Evolutionary conservation across 2,797 vertebrate species (phyloP).

Genomic region (Pseudochromis fuscus): DNA sequence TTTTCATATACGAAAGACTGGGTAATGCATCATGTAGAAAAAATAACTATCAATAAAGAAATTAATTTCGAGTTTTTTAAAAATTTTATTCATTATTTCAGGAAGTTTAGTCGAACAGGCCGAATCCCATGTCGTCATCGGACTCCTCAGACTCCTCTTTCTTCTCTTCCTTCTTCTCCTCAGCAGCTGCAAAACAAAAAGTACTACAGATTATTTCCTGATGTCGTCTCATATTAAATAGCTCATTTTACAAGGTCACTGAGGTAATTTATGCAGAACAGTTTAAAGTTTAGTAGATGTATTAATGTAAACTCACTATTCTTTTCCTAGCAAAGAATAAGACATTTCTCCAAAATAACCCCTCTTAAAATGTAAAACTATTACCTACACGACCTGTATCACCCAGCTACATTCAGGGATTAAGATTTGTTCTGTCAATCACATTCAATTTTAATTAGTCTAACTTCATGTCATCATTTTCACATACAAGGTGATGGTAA

Average conservation of each 20-base stretch:
- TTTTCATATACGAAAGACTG: no score
- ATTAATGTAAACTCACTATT: neutral
- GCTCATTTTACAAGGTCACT: neutral
- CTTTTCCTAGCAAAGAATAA: neutral
- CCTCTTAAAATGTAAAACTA: neutral
- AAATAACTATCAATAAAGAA: neutral
- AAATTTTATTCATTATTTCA: conserved; percentile 77
- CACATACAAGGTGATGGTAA: conserved; percentile 34
- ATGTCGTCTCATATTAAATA: neutral
- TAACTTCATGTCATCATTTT: neutral
- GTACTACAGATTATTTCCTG: neutral
- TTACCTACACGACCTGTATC: neutral
- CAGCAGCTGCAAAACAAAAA: conserved; percentile 77
- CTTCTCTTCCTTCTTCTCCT: conserved; percentile 97
- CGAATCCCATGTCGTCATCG: conserved; percentile 97
- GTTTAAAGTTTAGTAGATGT: no score
- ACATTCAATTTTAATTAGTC: neutral
- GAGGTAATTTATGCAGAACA: neutral
- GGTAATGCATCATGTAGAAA: no score
- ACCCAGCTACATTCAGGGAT: neutral
- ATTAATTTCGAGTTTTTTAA: conserved; percentile 31
- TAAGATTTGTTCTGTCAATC: neutral
- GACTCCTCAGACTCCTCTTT: conserved; percentile 98
- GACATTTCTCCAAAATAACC: no score
- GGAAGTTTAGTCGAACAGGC: conserved; percentile 90